Evolutionary conservation across 37 sponge, comb jelly and placozoan genomes (phyloP).

Genomic region (Geodia barretti): DNA sequence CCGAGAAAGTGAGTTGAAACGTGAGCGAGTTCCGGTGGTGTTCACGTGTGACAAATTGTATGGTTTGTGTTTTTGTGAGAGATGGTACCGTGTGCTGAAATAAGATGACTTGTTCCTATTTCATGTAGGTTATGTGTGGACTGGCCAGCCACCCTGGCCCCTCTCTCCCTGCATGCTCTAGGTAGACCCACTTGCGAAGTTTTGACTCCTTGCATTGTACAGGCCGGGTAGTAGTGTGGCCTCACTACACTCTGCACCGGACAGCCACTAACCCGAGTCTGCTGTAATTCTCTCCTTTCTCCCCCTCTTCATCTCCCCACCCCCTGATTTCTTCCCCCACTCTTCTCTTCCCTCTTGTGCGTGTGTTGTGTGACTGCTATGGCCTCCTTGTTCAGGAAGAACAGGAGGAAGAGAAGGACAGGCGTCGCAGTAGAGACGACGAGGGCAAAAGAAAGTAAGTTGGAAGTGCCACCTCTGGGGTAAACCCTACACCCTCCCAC

Average conservation of each 20-base stretch:
- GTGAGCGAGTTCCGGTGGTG: neutral
- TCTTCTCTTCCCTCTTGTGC: neutral
- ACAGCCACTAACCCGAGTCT: too few species aligned
- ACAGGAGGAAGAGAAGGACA: neutral
- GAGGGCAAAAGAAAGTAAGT: neutral
- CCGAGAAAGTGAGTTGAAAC: neutral
- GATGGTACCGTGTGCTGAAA: neutral
- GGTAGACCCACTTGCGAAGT: neutral
- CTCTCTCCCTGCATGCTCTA: neutral
- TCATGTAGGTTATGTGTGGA: neutral
- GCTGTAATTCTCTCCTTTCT: neutral
- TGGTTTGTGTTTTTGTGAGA: conserved; percentile 1
- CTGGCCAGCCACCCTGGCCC: neutral
- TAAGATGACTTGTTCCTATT: neutral
- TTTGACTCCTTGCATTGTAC: neutral
- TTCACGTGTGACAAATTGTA: conserved; percentile 6
- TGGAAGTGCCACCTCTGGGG: too few species aligned
- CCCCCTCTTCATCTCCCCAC: neutral
- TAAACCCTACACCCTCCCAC: neutral
- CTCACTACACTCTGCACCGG: neutral
- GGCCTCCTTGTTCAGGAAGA: neutral
- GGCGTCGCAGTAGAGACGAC: neutral
- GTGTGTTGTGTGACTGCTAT: neutral
- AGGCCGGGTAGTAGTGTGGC: neutral
- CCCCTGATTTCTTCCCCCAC: neutral